A percentile compares a stretch with the other conserved stretches of the same genome.
These are phyloP conservation scores for Catocala fraxini DNA, from an alignment of 2,888 invertebrate genomes.

Conservation along the genomic window DNA sequence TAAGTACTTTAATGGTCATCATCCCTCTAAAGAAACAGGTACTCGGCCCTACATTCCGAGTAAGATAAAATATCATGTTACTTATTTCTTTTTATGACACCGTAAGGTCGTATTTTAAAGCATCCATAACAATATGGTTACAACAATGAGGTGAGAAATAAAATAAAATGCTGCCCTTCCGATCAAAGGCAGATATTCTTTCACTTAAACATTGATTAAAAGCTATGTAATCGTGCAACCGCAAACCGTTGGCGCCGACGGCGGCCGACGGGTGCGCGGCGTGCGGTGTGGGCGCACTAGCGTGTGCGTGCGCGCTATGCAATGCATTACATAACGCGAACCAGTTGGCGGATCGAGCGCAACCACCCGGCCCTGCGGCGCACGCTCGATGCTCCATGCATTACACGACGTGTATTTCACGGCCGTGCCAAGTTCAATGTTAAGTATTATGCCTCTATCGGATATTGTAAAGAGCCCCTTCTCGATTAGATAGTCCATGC, in stretches of 20 bases:
- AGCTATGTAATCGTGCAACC: slow-evolving; percentile 58
- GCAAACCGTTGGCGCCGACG: slow-evolving; percentile 64
- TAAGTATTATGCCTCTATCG: slow-evolving; percentile 46
- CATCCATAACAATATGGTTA: slow-evolving; percentile 8
- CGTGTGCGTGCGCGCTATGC: slow-evolving; percentile 53
- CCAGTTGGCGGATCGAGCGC: slow-evolving; percentile 64
- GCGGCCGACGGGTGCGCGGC: slow-evolving; percentile 33
- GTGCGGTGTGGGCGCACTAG: slow-evolving; percentile 29
- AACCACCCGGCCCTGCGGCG: slow-evolving; percentile 44
- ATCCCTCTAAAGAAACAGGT: slow-evolving; percentile 48
- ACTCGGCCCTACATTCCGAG: slow-evolving; percentile 44
- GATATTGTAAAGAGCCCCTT: slow-evolving; percentile 36
- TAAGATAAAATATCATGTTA: slow-evolving; percentile 57
- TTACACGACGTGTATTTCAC: slow-evolving; percentile 58
- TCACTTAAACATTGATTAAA: slow-evolving; percentile 51
- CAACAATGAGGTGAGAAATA: slow-evolving; percentile 9
- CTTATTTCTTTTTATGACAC: slow-evolving; percentile 45
- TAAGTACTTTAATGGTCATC: slow-evolving; percentile 46
- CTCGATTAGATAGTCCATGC: slow-evolving; percentile 30
- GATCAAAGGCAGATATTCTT: slow-evolving; percentile 24
- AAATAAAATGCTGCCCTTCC: slow-evolving; percentile 8
- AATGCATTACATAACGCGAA: slow-evolving; percentile 75
- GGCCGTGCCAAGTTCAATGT: slow-evolving; percentile 61
- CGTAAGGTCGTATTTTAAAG: slow-evolving; percentile 31
- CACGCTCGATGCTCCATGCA: slow-evolving; percentile 42